Evolutionary conservation across 2,113 vertebrate genomes (phyloP).

Genomic region (Sinocyclocheilus grahami): DNA sequence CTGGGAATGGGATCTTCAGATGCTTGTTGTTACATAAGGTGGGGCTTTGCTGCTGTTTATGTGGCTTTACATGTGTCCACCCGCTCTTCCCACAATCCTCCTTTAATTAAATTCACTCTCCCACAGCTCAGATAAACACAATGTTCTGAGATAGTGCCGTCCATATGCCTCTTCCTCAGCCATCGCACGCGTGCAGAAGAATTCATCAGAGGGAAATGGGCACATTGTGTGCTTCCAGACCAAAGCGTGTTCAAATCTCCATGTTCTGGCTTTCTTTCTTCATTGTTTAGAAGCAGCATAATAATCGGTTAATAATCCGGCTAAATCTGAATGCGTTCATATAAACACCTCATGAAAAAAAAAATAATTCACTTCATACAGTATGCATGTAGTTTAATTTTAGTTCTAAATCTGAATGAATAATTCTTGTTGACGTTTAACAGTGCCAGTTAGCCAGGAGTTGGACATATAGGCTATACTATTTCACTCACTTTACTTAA

Average conservation of each 20-base stretch:
- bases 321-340: no score
- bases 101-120: slow-evolving; percentile 40
- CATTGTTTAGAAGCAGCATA: not conserved
- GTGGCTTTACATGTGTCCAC: slow-evolving; percentile 17
- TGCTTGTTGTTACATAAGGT: not conserved
- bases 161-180: slow-evolving; percentile 38
- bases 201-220: slow-evolving; percentile 27
- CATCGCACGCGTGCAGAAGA: slow-evolving; percentile 21
- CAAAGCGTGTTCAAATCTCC: not conserved
- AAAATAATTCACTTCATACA: no score
- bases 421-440: no score
- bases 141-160: slow-evolving; percentile 18
- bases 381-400: no score
- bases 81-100: not conserved
- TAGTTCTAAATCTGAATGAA: no score
- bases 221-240: not conserved
- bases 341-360: no score
- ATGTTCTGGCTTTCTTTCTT: slow-evolving; percentile 4
- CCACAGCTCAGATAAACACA: slow-evolving; percentile 28
- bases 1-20: not conserved
- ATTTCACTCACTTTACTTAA: no score
- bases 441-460: not conserved
- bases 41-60: not conserved
- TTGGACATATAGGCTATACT: no score
- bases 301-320: not conserved